phyloP scores from a whole-genome alignment of 92 coral and sea anemone species.

The Hydrozoanthus gracilis region DNA sequence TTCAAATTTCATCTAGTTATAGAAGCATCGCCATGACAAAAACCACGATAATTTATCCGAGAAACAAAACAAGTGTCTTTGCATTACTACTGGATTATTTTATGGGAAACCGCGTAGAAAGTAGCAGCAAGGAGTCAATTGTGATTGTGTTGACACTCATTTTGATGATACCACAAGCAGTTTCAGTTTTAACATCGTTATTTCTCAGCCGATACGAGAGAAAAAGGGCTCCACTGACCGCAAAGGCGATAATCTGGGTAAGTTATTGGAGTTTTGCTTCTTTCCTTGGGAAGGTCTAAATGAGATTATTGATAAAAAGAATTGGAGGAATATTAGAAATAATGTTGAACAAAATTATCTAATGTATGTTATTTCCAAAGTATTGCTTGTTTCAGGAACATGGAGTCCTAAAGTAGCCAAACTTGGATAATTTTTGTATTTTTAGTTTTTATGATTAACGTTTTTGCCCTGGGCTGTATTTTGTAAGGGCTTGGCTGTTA shows the following conservation, averaged over 20 bases:
- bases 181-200: conserved; percentile 6
- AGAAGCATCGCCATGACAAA: not conserved
- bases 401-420: too few relatives aligned
- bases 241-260: conserved; percentile 31
- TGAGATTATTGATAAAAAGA: too few relatives aligned
- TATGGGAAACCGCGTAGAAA: not conserved
- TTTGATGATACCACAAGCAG: conserved; percentile 37
- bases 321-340: too few relatives aligned
- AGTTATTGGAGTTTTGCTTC: not conserved
- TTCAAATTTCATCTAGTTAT: not conserved
- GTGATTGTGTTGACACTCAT: conserved; percentile 36
- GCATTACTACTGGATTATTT: not conserved
- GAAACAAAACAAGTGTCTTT: not conserved
- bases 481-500: too few relatives aligned
- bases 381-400: too few relatives aligned
- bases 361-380: too few relatives aligned
- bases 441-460: too few relatives aligned
- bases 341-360: too few relatives aligned
- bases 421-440: too few relatives aligned
- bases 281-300: too few relatives aligned
- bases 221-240: conserved; percentile 41
- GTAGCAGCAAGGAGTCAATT: not conserved
- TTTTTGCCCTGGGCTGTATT: too few relatives aligned
- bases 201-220: conserved; percentile 30
- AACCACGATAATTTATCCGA: not conserved